Conservation (phyloP, 2,888 invertebrate species). For the Phytoseiulus persimilis region DNA sequence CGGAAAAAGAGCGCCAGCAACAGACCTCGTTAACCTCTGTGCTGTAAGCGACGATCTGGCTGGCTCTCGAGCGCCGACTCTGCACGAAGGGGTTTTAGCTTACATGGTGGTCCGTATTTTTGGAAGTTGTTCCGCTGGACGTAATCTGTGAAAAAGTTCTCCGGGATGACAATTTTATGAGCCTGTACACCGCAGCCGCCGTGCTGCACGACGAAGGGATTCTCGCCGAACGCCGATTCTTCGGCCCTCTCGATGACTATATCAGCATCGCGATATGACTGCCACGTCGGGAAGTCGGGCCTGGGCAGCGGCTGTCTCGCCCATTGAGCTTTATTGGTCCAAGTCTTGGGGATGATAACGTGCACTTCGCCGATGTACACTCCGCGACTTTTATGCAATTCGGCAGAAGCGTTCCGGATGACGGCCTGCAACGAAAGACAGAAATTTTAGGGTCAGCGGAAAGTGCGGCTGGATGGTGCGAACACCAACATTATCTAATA, state of each 20-base stretch:
- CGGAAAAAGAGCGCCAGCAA: not conserved
- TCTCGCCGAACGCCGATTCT: conserved; percentile 40
- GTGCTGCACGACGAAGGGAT: conserved; percentile 43
- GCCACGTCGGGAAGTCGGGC: not conserved
- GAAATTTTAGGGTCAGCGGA: not conserved
- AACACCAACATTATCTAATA: not conserved
- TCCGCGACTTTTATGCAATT: conserved; percentile 8
- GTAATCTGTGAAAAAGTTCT: conserved; percentile 40
- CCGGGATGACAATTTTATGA: conserved; percentile 41
- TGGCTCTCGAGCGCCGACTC: too few species aligned
- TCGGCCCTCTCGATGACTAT: conserved; percentile 41
- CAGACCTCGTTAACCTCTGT: not conserved
- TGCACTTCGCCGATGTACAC: conserved; percentile 42
- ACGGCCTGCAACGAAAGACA: conserved; percentile 37
- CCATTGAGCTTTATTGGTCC: conserved; percentile 40
- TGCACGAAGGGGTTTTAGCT: conserved; percentile 50
- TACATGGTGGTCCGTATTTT: conserved; percentile 30
- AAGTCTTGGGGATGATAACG: conserved; percentile 41
- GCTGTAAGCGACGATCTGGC: not conserved
- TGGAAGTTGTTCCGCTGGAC: conserved; percentile 29
- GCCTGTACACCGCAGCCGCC: conserved; percentile 44
- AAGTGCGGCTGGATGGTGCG: not conserved
- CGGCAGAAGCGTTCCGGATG: conserved; percentile 16
- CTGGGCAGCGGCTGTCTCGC: conserved; percentile 22
- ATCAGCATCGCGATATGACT: conserved; percentile 40